Base-by-base conservation (phyloP, 1,140 invertebrate species). In the Dysdera silvatica region DNA sequence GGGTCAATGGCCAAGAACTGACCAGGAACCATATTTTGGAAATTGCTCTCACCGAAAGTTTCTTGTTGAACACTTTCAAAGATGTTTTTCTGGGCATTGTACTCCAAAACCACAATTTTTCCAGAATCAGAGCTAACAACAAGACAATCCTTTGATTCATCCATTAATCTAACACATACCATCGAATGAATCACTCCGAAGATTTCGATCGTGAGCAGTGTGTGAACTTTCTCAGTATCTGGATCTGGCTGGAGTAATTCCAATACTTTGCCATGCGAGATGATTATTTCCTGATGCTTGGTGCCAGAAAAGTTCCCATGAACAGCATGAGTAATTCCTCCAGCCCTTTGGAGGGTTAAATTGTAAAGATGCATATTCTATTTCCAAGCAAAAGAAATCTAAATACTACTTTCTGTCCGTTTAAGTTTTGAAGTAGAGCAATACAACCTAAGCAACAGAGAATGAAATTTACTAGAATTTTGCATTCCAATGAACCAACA, bases 311-410 rank as follows among this genome's bases (percentile, higher is more conserved):
- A 99, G 77, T 97, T 98, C 0, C 97, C 97, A 78, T 99, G 95
- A 14, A 98, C 87, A 2, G 96, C 95, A 81, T 94, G 89, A 4
- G 91, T 96, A 55, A 99, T 96, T 59, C 90, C 90, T 41, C 95
- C 95, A 26, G 93, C 89, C 74, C 90, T 84, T 81, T 99, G 97
- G 10, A 99, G 81, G 0, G 96, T 99, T 68, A 99, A 80, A 79
- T 98, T 98, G 79, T 99, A 99, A 47, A 99, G 80, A 86, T 92
- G 88, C 97, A 99, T 99, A 28, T n/a, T 61, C n/a, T n/a, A n/a
- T n/a, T n/a, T n/a, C n/a, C n/a, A n/a, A n/a, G n/a, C n/a, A n/a
- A n/a, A n/a, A n/a, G n/a, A n/a, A n/a, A n/a, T n/a, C n/a, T n/a
- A n/a, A n/a, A n/a, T n/a, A n/a, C n/a, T n/a, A n/a, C n/a, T n/a